Base-by-base conservation (phyloP, 2,888 invertebrate species). In the Sipha maydis region DNA sequence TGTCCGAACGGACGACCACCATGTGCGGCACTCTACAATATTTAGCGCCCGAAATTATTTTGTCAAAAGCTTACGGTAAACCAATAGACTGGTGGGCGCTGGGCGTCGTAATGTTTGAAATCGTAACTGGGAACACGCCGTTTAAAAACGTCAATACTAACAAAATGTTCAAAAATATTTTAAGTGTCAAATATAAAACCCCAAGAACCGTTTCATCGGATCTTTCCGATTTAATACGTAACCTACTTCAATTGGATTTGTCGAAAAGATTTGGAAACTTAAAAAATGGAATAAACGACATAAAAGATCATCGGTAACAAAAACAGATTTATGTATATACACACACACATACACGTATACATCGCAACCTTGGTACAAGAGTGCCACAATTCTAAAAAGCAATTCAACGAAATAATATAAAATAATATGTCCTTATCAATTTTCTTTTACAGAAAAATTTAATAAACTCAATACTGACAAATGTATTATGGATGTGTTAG, bases 41-140 rank as follows among this genome's bases (percentile, higher is more conserved):
- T 90, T 91, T 94, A 79, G 94, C 94, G 1, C 92, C 92, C 31
- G 94, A 94, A 90, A 93, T 96, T 34, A 97, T 98, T 90, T 93
- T 97, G 90, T 96, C 96, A 89, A 97, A 96, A 92, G 98, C 98
- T 0, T 98, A 99, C 92, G 97, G 97, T 83, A 95, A 95, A 91
- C 96, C 97, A 0, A 98, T 98, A 0, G 99, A 99, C 91, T 99
- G 98, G 97, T 99, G 99, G 99, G 96, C 98, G 0, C 95, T 97
- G 90, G 99, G 97, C 0, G 94, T 98, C 0, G 93, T 98, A 8
- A 92, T 98, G 61, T 98, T 94, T 92, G 98, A 98, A 93, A 96
- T 98, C 95, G 95, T 95, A 79, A 95, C 96, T 31, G 99, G 99
- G 0, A 96, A 95, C 92, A 96, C 98, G 17, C 99, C 99, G 0